Evolutionary conservation across 2,113 vertebrate species (phyloP), one percentile per base, ranked within the genome.

Genomic region (Micronisus gabar): DNA sequence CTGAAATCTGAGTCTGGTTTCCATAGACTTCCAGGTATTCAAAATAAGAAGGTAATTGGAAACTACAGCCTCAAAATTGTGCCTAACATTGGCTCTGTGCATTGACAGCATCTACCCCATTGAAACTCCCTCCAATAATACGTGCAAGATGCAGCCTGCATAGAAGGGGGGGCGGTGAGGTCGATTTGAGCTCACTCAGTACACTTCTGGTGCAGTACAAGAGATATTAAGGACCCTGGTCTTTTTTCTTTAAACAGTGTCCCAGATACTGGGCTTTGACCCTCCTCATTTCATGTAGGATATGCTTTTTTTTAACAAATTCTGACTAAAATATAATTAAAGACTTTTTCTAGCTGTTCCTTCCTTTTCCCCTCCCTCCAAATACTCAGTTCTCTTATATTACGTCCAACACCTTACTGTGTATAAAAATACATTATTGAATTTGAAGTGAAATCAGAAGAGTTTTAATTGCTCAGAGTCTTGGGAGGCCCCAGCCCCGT

Each of bases 381-480:
- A 41, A 38, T 67, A n/a, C 11, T 76, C 63, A 15, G 8, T 50
- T 82, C 34, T 85, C 22, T 36, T 40, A 21, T 12, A 19, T 70
- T 53, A 62, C 4, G 7, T 20, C 32, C 43, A 83, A n/a, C 40
- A 88, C 27, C 30, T 89, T 65, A 25, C 45, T 48, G 63, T 34
- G 53, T 56, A 58, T 59, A 76, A 68, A 80, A 86, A 61, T 32
- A 47, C 7, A 10, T 80, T 43, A 38, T 3, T 70, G 34, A 83
- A 84, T 91, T 65, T 78, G 23, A 83, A 94, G 58, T 56, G 58
- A 86, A 93, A 93, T 86, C 66, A 58, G 63, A 48, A 65, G 62
- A 75, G 13, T 45, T 76, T 76, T 89, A 93, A 78, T 93, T 84
- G 71, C 59, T 92, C 53, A 8, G 72, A 89, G 76, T 45, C 68